Evolutionary conservation across 2,888 invertebrate species (phyloP).

Genomic region (Tricholauxania praeusta): DNA sequence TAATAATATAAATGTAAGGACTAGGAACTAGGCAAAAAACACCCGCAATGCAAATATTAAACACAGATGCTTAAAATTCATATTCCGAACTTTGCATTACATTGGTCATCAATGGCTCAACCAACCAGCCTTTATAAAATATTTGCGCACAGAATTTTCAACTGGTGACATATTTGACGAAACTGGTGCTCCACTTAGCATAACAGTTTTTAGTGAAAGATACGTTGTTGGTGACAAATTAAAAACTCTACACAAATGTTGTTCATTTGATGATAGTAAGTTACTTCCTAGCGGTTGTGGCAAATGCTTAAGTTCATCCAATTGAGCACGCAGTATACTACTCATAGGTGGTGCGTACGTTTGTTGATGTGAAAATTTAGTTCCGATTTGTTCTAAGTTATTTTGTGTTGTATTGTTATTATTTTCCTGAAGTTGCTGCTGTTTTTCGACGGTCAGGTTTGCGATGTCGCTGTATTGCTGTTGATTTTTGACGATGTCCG

Average conservation of each 20-base stretch:
- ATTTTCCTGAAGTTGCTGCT: slow-evolving; percentile 50
- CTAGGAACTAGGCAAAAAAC: too few relatives aligned
- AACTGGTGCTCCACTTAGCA: slow-evolving; percentile 71
- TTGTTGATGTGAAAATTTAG: slow-evolving; percentile 40
- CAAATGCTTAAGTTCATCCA: slow-evolving; percentile 62
- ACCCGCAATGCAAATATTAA: too few relatives aligned
- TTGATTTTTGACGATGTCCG: slow-evolving; percentile 44
- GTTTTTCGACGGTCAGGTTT: slow-evolving; percentile 43
- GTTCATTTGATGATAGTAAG: slow-evolving; percentile 77
- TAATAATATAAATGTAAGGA: too few relatives aligned
- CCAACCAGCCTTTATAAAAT: slow-evolving; percentile 67
- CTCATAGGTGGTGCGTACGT: slow-evolving; percentile 65
- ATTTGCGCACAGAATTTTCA: slow-evolving; percentile 69
- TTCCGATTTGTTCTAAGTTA: slow-evolving; percentile 48
- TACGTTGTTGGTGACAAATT: slow-evolving; percentile 89
- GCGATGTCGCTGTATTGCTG: slow-evolving; percentile 36
- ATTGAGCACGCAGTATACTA: slow-evolving; percentile 70
- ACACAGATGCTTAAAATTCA: too few relatives aligned
- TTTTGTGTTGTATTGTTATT: slow-evolving; percentile 49
- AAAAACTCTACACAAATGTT: slow-evolving; percentile 81
- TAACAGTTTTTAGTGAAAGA: slow-evolving; percentile 87
- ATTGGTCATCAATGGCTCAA: slow-evolving; percentile 60
- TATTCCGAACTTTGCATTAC: neutral
- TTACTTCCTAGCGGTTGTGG: slow-evolving; percentile 68
- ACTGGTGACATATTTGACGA: slow-evolving; percentile 57